These are phyloP conservation scores for Scelioninae gen. 2 DNA, from an alignment of 2,888 invertebrate species.

Conservation along the genomic window DNA sequence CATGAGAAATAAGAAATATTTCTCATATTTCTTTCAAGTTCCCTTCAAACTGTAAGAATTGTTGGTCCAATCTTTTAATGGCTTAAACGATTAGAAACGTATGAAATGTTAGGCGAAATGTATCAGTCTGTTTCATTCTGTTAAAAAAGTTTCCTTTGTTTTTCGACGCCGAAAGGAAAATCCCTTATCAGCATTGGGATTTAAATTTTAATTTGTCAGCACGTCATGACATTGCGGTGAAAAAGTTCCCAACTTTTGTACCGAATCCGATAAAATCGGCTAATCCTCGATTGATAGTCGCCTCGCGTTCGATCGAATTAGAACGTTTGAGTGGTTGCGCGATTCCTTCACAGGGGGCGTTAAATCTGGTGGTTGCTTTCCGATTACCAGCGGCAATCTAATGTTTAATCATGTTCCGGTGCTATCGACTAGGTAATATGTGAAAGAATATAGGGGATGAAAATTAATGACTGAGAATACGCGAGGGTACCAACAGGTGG, in stretches of 20 bases:
- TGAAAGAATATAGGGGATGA: slow-evolving; percentile 25
- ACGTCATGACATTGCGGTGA: too few species aligned
- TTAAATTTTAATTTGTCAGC: not conserved
- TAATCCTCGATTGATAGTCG: not conserved
- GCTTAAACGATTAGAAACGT: not conserved
- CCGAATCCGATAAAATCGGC: not conserved
- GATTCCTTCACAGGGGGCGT: not conserved
- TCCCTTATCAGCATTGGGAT: not conserved
- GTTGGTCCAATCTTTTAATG: not conserved
- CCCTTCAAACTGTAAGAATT: too few species aligned
- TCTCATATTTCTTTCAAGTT: too few species aligned
- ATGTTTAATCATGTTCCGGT: slow-evolving; percentile 28
- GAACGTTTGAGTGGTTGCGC: not conserved
- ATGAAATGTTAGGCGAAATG: not conserved
- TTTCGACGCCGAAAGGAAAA: not conserved
- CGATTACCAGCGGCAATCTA: slow-evolving; percentile 19
- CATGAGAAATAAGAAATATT: too few species aligned
- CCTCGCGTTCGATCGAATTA: not conserved
- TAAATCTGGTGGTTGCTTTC: not conserved
- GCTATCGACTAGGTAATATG: slow-evolving; percentile 13
- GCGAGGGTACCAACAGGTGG: slow-evolving; percentile 39
- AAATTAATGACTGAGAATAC: slow-evolving; percentile 39
- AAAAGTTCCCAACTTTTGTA: not conserved
- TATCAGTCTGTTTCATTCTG: not conserved
- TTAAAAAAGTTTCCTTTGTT: not conserved